A percentile compares a stretch with the other conserved stretches of the same genome.
phyloP scores from a whole-genome alignment of 2,888 invertebrate species.

The Strigamia crassipes region DNA sequence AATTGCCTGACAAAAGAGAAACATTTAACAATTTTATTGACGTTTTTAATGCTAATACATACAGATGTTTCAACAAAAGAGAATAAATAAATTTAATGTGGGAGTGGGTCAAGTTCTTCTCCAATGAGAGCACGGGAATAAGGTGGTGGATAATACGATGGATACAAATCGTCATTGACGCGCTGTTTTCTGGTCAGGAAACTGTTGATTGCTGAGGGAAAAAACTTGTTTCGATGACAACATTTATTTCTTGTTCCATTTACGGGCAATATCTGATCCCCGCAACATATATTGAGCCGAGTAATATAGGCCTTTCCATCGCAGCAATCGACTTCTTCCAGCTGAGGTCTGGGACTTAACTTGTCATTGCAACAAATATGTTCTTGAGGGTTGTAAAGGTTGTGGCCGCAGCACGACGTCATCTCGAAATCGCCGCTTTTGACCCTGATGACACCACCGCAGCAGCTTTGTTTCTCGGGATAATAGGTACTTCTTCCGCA shows the following conservation, averaged over 20 bases:
- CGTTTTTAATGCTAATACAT: too few species aligned
- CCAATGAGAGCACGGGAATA: not conserved
- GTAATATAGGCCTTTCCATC: not conserved
- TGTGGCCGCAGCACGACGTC: not conserved
- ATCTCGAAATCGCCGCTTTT: not conserved
- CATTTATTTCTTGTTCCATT: conserved; percentile 19
- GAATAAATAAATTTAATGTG: too few species aligned
- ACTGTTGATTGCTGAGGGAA: not conserved
- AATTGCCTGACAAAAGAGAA: too few species aligned
- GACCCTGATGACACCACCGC: not conserved
- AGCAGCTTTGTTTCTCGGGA: not conserved
- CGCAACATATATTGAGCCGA: not conserved
- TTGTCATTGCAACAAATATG: conserved; percentile 6
- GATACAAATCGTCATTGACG: not conserved
- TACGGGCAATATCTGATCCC: not conserved
- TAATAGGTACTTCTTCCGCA: conserved; percentile 23
- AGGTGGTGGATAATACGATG: not conserved
- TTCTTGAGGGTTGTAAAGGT: not conserved
- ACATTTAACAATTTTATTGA: too few species aligned
- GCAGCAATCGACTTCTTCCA: conserved; percentile 22
- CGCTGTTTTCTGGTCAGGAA: not conserved
- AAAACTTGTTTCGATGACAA: not conserved
- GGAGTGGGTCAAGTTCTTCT: not conserved
- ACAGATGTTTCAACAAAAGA: too few species aligned
- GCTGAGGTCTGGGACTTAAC: not conserved